phyloP scores from a whole-genome alignment of 2,113 vertebrate species.

The Herpetotheres cachinnans region DNA sequence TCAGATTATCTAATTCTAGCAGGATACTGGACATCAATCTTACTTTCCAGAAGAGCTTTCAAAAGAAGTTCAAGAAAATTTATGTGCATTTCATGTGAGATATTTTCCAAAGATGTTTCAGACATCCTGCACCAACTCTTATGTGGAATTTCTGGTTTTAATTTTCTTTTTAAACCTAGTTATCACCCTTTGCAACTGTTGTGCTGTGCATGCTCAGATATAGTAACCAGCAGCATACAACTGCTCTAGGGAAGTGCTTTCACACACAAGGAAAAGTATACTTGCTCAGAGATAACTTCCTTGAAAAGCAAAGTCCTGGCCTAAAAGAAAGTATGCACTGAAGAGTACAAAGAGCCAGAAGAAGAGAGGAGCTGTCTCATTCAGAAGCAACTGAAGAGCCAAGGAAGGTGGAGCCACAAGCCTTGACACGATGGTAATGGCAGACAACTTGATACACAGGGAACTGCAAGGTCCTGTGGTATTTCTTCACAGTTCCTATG shows the following conservation, averaged over 20 bases:
- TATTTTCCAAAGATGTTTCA: background rate
- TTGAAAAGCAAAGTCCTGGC: background rate
- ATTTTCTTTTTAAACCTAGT: background rate
- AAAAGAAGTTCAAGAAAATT: background rate
- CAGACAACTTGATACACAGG: background rate
- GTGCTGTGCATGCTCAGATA: background rate
- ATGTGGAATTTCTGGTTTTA: background rate
- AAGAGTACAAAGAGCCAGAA: background rate
- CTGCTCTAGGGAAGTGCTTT: background rate
- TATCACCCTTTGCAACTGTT: background rate
- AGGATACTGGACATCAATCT: background rate
- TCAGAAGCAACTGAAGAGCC: background rate
- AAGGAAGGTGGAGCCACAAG: background rate
- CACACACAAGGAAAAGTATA: background rate
- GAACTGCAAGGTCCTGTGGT: background rate
- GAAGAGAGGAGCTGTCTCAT: background rate
- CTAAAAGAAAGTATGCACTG: background rate
- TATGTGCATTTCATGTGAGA: background rate
- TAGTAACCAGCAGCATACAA: background rate
- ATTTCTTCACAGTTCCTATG: background rate
- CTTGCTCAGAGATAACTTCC: background rate
- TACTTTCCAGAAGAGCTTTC: background rate
- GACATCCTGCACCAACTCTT: background rate
- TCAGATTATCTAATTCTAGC: background rate
- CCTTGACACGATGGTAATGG: accelerated